A percentile compares a stretch with the other conserved stretches of the same genome.
These are phyloP conservation scores for Zonotrichia leucophrys DNA, from an alignment of 2,113 vertebrate genomes.

Conservation along the genomic window DNA sequence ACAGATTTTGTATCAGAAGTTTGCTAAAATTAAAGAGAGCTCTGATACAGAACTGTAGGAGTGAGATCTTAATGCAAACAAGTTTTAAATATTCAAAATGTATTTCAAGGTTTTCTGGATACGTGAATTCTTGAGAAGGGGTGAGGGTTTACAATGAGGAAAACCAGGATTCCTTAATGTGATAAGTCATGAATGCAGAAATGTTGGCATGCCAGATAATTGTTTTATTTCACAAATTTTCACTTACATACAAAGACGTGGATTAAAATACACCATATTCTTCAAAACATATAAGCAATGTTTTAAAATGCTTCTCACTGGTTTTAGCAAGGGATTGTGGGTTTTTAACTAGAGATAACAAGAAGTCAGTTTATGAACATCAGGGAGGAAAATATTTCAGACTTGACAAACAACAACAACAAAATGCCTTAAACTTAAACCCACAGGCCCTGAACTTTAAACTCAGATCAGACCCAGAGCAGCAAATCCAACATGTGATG, in stretches of 20 bases:
- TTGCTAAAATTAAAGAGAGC: not conserved
- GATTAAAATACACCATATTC: not conserved
- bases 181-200: not conserved
- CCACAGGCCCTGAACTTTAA: not conserved
- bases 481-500: not conserved
- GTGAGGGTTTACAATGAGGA: not conserved
- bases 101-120: not conserved
- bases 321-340: not conserved
- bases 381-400: not conserved
- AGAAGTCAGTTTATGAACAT: not conserved
- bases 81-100: not conserved
- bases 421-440: conserved; percentile 21
- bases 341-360: not conserved
- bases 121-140: not conserved
- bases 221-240: not conserved
- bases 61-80: not conserved
- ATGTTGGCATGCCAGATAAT: not conserved
- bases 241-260: not conserved
- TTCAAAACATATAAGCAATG: not conserved
- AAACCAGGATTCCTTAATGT: not conserved
- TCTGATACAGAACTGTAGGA: not conserved
- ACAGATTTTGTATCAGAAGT: fast-evolving
- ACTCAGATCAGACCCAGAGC: not conserved
- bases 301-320: not conserved
- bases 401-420: not conserved